These are phyloP conservation scores for Zaprionus obscuricornis DNA, from an alignment of 2,888 invertebrate species.

Conservation along the genomic window DNA sequence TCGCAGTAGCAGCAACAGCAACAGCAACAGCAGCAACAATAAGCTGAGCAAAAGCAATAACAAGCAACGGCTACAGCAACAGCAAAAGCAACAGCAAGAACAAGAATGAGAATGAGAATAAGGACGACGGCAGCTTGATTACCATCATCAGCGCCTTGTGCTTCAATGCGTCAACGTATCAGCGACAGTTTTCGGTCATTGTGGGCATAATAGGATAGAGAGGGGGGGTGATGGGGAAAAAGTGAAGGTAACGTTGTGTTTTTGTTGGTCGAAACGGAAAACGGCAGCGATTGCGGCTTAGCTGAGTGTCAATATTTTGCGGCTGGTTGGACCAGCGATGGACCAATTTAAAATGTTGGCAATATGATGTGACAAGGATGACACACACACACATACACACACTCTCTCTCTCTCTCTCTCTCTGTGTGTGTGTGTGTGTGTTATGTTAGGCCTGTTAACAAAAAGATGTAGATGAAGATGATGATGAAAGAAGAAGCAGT, in stretches of 20 bases:
- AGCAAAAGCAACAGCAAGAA: constrained; percentile 8
- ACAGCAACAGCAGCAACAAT: constrained; percentile 12
- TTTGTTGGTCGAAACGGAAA: too few relatives aligned
- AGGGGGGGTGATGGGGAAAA: neutral
- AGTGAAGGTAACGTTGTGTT: too few relatives aligned
- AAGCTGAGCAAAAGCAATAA: neutral
- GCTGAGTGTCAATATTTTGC: constrained; percentile 68
- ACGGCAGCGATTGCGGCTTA: constrained; percentile 51
- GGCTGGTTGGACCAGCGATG: constrained; percentile 21
- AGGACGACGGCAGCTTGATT: constrained; percentile 45
- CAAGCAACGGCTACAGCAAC: constrained; percentile 1
- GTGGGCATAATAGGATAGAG: neutral
- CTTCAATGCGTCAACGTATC: constrained; percentile 41
- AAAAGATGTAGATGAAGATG: too few relatives aligned
- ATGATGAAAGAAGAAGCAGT: constrained; percentile 12
- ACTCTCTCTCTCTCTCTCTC: neutral
- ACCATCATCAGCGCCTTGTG: constrained; percentile 47
- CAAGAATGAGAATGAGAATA: neutral
- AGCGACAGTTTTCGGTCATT: constrained; percentile 20
- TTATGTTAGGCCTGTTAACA: neutral
- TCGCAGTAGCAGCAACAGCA: constrained; percentile 15
- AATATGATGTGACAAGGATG: constrained; percentile 66
- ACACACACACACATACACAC: constrained; percentile 22
- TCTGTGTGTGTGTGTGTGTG: too few relatives aligned
- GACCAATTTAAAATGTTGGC: constrained; percentile 67